Evolutionary conservation across 2,888 invertebrate species (phyloP).

Genomic region (Vandiemenella viatica): DNA sequence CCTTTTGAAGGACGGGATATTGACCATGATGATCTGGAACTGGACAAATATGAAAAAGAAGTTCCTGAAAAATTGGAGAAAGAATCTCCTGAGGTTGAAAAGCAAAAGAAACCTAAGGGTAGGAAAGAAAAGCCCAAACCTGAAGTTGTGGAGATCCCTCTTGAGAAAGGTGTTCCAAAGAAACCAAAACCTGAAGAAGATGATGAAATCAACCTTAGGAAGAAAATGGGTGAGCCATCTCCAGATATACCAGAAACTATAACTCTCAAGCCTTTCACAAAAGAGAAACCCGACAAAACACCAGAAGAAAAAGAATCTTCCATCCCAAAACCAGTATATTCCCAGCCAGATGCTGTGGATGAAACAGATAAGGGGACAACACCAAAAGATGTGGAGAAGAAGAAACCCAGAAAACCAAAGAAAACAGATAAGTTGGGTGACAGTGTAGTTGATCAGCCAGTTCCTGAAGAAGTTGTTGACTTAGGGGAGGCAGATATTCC

Average conservation of each 20-base stretch:
- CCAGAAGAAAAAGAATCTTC: constrained; percentile 19
- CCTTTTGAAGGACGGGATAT: constrained; percentile 9
- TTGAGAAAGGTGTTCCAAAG: constrained; percentile 19
- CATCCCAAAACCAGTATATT: no score
- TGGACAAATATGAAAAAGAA: constrained; percentile 13
- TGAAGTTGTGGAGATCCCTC: constrained; percentile 21
- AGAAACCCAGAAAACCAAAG: not conserved
- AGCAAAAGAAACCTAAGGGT: constrained; percentile 20
- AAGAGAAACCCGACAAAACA: constrained; percentile 25
- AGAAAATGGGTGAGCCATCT: constrained; percentile 26
- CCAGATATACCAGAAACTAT: constrained; percentile 21
- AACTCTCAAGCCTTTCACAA: constrained; percentile 23
- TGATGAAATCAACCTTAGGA: constrained; percentile 17
- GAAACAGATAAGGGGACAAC: constrained; percentile 3
- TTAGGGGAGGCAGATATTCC: no score
- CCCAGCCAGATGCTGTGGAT: constrained; percentile 3
- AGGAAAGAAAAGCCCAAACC: constrained; percentile 22
- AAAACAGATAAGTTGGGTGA: not conserved
- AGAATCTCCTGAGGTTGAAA: constrained; percentile 17
- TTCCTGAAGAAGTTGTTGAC: not conserved
- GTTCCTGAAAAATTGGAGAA: constrained; percentile 16
- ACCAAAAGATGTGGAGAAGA: constrained; percentile 1
- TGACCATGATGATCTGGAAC: constrained; percentile 7
- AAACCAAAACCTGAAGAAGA: constrained; percentile 25
- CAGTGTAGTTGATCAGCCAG: not conserved